Percentiles rank a stretch among this genome's conserved stretches.
Evolutionary conservation across 2,888 invertebrate genomes (phyloP).

Genomic region (Uropetala carovei): DNA sequence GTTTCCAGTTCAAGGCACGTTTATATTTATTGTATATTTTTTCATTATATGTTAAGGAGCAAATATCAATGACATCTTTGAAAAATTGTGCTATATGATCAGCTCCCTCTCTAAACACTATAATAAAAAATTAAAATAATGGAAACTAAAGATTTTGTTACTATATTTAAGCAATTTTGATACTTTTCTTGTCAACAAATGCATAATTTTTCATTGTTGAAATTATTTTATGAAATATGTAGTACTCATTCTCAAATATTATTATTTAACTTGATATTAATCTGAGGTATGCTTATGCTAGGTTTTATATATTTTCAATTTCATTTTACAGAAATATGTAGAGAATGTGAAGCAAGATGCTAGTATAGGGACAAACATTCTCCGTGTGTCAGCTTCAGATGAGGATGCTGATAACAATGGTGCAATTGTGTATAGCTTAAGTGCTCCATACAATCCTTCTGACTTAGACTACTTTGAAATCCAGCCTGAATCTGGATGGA

Average conservation of each 20-base stretch:
- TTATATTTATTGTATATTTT: no score
- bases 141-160: no score
- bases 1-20: no score
- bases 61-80: no score
- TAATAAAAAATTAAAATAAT: no score
- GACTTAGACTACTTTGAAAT: constrained; percentile 97
- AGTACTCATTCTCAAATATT: neutral
- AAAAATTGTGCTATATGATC: no score
- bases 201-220: no score
- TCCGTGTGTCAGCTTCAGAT: constrained; percentile 96
- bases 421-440: constrained; percentile 93
- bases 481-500: constrained; percentile 98
- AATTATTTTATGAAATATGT: no score
- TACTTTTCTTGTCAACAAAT: no score
- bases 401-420: constrained; percentile 98
- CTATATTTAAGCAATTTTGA: no score
- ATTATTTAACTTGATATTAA: neutral
- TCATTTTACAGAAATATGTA: constrained; percentile 90
- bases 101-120: no score
- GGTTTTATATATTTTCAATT: constrained; percentile 58
- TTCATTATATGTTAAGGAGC: no score
- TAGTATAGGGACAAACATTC: constrained; percentile 94
- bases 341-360: constrained; percentile 98
- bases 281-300: neutral
- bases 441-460: constrained; percentile 91